Base-by-base conservation (phyloP, 1,140 invertebrate species). In the Ephestia elutella region DNA sequence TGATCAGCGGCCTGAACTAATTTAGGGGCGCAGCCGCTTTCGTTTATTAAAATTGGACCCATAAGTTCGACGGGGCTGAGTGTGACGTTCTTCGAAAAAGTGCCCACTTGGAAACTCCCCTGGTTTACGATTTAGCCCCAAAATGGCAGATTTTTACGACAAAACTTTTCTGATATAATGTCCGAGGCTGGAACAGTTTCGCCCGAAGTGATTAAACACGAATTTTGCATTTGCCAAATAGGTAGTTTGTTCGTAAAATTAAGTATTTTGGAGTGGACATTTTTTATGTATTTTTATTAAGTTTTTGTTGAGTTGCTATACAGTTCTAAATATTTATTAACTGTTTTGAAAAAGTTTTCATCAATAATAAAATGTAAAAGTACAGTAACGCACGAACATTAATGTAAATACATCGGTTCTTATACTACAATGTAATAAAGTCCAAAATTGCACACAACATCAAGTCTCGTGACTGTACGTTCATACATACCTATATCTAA, bases 101-200 rank as follows among this genome's bases (percentile, higher is more conserved):
- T 66, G 58, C 60, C 60, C 59, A 63, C 65, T 64, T 60, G 50
- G 35, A 60, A 68, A 74, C 63, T 63, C 63, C 9, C 51, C 62
- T 69, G 68, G 70, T 70, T 73, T 69, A 73, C 63, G 72, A 54
- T 73, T 73, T 65, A 68, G 65, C 65, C 54, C 62, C 57, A 65
- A 71, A 25, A 73, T 49, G 60, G 54, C 65, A 67, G 60, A 77
- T 73, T 77, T 78, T 80, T 81, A 81, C 71, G 72, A 75, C 60
- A 63, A 66, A 81, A 78, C 74, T 81, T 78, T 73, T 72, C 63
- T 65, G 70, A 66, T 69, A 70, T 67, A 71, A 74, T 66, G 64
- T 62, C 53, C 54, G 25, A 59, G 61, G 64, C n/a, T 44, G 49
- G 17, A 59, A 61, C 59, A 55, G 66, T 65, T 65, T 49, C 28